A percentile compares a stretch with the other conserved stretches of the same genome.
Conservation (phyloP, 2,113 vertebrate species). For the Pantherophis guttatus region DNA sequence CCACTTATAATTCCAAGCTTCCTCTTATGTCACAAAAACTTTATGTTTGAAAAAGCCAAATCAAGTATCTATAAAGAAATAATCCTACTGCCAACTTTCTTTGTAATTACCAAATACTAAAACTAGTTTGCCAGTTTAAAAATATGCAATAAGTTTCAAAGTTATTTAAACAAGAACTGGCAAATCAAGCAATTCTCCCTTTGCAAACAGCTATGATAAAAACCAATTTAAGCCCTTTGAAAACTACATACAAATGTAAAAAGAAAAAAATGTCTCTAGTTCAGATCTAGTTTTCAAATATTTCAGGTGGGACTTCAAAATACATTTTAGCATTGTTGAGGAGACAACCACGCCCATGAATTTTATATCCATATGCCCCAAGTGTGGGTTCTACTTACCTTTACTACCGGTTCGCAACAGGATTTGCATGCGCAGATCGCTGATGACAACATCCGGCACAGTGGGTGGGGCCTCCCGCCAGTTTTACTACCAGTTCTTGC, state of each 20-base stretch:
- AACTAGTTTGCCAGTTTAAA: not conserved
- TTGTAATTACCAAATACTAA: not conserved
- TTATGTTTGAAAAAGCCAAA: not conserved
- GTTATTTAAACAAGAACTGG: not conserved
- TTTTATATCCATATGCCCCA: not conserved
- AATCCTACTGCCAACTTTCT: not conserved
- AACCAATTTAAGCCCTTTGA: not conserved
- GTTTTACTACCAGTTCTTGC: no score
- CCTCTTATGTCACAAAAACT: not conserved
- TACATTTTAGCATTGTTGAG: not conserved
- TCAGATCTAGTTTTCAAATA: not conserved
- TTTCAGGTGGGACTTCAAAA: not conserved
- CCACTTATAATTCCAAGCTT: not conserved
- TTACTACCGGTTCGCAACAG: no score
- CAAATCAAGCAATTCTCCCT: not conserved
- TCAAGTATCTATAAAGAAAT: not conserved
- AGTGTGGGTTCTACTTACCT: no score
- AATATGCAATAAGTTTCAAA: not conserved
- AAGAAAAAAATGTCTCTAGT: not conserved
- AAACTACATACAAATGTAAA: not conserved
- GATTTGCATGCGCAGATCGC: no score
- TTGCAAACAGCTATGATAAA: not conserved
- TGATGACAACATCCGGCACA: no score
- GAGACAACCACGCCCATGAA: not conserved
- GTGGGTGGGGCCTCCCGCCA: no score